Conservation (phyloP, 2,797 vertebrate genomes). For the Luscinia luscinia region DNA sequence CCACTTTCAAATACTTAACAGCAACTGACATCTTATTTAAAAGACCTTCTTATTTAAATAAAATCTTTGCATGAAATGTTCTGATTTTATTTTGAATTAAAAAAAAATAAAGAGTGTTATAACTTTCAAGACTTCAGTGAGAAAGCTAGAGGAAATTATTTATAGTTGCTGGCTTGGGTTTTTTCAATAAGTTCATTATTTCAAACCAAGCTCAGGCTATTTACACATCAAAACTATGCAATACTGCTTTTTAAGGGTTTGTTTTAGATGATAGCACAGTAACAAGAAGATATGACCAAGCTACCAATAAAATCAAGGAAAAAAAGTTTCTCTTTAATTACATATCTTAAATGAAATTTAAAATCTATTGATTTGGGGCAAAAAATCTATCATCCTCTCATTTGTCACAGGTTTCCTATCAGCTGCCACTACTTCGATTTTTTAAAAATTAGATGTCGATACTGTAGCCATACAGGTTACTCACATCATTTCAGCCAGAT, state of each 20-base stretch:
- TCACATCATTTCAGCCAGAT: neutral
- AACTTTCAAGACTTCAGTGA: neutral
- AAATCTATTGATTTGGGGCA: neutral
- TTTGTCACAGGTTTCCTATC: neutral
- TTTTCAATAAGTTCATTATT: neutral
- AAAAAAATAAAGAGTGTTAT: neutral
- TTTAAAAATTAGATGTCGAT: neutral
- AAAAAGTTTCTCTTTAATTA: neutral
- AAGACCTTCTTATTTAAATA: neutral
- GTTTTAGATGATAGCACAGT: neutral
- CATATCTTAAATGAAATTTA: neutral
- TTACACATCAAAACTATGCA: neutral
- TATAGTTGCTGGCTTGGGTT: neutral
- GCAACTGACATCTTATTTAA: neutral
- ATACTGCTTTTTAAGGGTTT: neutral
- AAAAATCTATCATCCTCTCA: neutral
- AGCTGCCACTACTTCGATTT: neutral
- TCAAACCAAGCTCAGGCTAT: neutral
- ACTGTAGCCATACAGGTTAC: neutral
- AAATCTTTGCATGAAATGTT: neutral
- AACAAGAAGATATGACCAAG: neutral
- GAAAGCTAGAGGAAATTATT: neutral
- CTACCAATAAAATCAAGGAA: neutral
- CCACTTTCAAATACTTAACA: neutral
- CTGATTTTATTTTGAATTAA: neutral